A percentile compares a stretch with the other conserved stretches of the same genome.
Evolutionary conservation across 2,797 vertebrate species (phyloP).

Genomic region (Rhyacichthys aspro): DNA sequence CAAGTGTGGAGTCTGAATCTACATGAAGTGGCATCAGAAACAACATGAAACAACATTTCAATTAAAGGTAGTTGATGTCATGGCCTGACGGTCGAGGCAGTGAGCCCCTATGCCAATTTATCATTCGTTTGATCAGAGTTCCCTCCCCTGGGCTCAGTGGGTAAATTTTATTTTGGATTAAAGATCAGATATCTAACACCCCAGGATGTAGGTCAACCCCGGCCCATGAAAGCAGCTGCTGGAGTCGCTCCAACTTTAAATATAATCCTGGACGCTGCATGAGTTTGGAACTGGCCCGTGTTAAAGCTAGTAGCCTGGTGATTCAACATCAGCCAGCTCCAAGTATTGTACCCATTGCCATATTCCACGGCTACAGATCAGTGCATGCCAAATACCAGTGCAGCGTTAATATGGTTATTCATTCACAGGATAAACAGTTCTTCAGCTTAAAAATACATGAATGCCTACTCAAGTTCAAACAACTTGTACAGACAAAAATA

Average conservation of each 20-base stretch:
- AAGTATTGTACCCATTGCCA: neutral
- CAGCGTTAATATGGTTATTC: no score
- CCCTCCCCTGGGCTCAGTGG: conserved; percentile 10
- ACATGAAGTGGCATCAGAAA: neutral
- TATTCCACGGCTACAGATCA: no score
- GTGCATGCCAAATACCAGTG: no score
- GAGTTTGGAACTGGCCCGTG: conserved; percentile 20
- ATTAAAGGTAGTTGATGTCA: conserved; percentile 5
- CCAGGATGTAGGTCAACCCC: conserved; percentile 40
- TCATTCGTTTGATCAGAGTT: conserved; percentile 23
- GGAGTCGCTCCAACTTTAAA: conserved; percentile 32
- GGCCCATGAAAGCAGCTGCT: conserved; percentile 22
- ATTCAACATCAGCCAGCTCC: conserved; percentile 23
- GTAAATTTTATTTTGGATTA: conserved; percentile 34
- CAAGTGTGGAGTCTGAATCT: conserved; percentile 10
- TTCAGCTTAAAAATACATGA: no score
- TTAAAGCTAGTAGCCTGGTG: conserved; percentile 21
- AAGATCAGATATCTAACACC: conserved; percentile 42
- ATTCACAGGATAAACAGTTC: no score
- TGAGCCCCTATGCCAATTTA: conserved; percentile 15
- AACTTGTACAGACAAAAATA: no score
- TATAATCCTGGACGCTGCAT: conserved; percentile 36
- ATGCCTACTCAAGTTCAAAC: no score
- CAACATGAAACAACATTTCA: conserved; percentile 12
- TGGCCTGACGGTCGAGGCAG: conserved; percentile 6